These are phyloP conservation scores for Melinaea menophilus DNA, from an alignment of 2,888 invertebrate genomes.

Conservation along the genomic window DNA sequence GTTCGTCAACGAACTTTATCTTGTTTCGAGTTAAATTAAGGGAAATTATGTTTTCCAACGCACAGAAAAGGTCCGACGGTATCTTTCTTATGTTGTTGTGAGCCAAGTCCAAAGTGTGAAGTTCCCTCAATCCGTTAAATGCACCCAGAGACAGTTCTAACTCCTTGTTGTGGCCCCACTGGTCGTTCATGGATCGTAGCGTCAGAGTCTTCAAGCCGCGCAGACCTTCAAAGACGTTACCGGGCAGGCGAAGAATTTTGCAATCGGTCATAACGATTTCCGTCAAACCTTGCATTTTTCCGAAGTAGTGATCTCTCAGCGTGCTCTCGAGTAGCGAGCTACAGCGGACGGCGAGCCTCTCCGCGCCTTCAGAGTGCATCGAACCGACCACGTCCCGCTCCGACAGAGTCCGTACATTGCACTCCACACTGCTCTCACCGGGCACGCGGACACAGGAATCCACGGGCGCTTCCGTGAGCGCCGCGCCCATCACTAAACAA, in stretches of 20 bases:
- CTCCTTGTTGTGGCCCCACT: constrained; percentile 84
- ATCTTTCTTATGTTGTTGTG: constrained; percentile 89
- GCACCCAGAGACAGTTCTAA: constrained; percentile 85
- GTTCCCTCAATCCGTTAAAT: constrained; percentile 86
- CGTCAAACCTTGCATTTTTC: constrained; percentile 85
- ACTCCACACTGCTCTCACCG: constrained; percentile 70
- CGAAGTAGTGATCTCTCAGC: constrained; percentile 84
- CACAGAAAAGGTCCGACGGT: constrained; percentile 88
- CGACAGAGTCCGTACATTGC: constrained; percentile 84
- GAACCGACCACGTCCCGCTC: constrained; percentile 81
- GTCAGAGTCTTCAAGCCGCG: constrained; percentile 86
- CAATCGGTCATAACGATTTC: constrained; percentile 87
- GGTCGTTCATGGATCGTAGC: constrained; percentile 87
- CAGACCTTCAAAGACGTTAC: constrained; percentile 88
- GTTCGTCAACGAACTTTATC: constrained; percentile 85
- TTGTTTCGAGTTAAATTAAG: constrained; percentile 92
- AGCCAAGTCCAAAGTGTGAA: constrained; percentile 86
- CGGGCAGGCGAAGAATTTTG: constrained; percentile 86
- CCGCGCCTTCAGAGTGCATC: constrained; percentile 84
- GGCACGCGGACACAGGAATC: constrained; percentile 69
- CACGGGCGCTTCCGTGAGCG: constrained; percentile 72
- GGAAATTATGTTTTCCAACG: constrained; percentile 86
- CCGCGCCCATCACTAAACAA: constrained; percentile 77
- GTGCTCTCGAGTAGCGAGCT: constrained; percentile 82
- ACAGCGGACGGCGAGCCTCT: constrained; percentile 85